Percentiles rank a stretch among this genome's conserved stretches.
Conservation (phyloP, 1,140 invertebrate species). For the Hyphantria cunea region DNA sequence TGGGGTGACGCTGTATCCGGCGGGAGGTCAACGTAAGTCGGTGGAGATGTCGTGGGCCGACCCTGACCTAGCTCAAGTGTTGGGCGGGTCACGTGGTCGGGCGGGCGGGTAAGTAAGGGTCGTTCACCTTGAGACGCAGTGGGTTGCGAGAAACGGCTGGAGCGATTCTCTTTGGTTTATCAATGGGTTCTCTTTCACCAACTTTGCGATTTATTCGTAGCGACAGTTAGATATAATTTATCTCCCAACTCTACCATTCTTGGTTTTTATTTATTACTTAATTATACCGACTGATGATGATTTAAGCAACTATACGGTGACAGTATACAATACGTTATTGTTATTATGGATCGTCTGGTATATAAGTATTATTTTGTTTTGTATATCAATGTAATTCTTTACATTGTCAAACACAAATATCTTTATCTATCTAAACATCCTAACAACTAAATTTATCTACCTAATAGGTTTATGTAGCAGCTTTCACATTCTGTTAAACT, state of each 20-base stretch:
- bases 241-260: background rate
- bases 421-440: no score
- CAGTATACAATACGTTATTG: no score
- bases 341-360: no score
- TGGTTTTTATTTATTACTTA: no score
- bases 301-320: no score
- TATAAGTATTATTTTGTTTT: no score
- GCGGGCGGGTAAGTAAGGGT: conserved; percentile 63
- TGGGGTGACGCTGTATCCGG: conserved; percentile 12
- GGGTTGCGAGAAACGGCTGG: conserved; percentile 30
- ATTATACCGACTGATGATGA: no score
- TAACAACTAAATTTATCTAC: no score
- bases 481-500: no score
- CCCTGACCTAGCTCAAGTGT: conserved; percentile 71
- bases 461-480: no score
- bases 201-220: background rate
- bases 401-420: no score
- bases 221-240: background rate
- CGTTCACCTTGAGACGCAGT: conserved; percentile 72
- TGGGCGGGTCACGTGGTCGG: conserved; percentile 67
- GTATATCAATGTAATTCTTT: no score
- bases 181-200: conserved; percentile 15
- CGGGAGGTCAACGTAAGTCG: conserved; percentile 50
- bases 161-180: conserved; percentile 25
- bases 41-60: conserved; percentile 54